Conservation (phyloP, 2,888 invertebrate species). For the Acrobasis repandana region DNA sequence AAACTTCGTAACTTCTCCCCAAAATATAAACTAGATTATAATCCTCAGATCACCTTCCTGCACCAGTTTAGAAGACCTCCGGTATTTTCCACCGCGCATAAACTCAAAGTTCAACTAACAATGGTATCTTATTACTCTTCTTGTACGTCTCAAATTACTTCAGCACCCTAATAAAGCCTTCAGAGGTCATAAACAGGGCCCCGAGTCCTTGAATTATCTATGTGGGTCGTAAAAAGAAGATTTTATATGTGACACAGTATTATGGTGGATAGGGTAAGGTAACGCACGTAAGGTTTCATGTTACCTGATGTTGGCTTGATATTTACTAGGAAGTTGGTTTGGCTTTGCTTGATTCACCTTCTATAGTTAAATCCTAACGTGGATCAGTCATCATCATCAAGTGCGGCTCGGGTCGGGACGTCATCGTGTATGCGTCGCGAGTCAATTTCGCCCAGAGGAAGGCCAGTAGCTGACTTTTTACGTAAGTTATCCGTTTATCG, state of each 20-base stretch:
- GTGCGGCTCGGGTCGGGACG: too few relatives aligned
- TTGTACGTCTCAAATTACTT: slow-evolving; percentile 34
- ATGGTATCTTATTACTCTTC: slow-evolving; percentile 24
- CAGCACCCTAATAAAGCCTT: slow-evolving; percentile 38
- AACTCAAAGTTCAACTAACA: background rate
- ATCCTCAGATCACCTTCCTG: background rate
- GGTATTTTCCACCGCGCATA: background rate
- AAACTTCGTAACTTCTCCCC: background rate
- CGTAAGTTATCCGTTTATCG: too few relatives aligned
- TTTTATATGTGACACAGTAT: slow-evolving; percentile 31
- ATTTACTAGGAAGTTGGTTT: background rate
- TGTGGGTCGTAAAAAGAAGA: slow-evolving; percentile 41
- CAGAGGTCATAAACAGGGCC: slow-evolving; percentile 35
- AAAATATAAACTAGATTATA: background rate
- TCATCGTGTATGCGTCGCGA: too few relatives aligned
- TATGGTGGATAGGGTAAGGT: slow-evolving; percentile 24
- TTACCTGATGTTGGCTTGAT: slow-evolving; percentile 7
- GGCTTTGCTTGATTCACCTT: background rate
- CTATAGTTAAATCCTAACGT: background rate
- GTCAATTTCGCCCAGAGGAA: too few relatives aligned
- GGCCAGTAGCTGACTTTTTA: too few relatives aligned
- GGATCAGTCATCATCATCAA: too few relatives aligned
- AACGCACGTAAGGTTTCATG: background rate
- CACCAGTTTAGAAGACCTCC: background rate
- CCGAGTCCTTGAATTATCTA: slow-evolving; percentile 40